Base-by-base conservation (phyloP, 2,113 vertebrate species). In the Cyprinodon brontotheroides region DNA sequence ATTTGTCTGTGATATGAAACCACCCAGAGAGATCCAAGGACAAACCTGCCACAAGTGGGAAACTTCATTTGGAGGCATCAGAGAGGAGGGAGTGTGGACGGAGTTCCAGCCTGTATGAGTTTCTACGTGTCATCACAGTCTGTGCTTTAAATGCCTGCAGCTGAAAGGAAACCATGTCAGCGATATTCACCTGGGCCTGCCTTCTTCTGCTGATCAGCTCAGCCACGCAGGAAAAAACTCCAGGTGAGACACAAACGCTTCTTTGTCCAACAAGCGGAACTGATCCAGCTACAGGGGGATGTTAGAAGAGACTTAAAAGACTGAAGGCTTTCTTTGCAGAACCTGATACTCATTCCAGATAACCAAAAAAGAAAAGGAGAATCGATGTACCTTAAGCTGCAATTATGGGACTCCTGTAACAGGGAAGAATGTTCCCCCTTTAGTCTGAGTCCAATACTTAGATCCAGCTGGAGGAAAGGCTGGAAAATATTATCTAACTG, bases 191-290 rank as follows among this genome's bases (percentile, higher is more conserved):
- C 81, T 89, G 83, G 88, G 65, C 38, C 77, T 82, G 75, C 20
- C 38, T 92, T 67, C 81, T 92, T 3, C 78, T 92, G 38, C 82
- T 86, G 53, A 48, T 91, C 85, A 10, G 85, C 80, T 37, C 73
- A 0, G 29, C 87, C 59, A 36, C 62, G 2, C 86, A 80, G 86
- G 74, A 91, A 77, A 87, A 86, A 85, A 81, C 79, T 0, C 86
- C 90, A 88, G 92, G 92, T 93, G 72, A 12, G 88, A 86, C 73
- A 90, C 87, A 89, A 78, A 66, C 15, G 4, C 65, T 68, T 74
- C 86, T 86, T 89, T 90, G 88, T 91, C 17, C 60, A 0, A 47
- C 40, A 9, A 64, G 45, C 8, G n/a, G 13, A 37, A 39, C 66
- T 11, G 84, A 80, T 72, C 84, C 60, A 22, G 7, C 47, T 39